These are phyloP conservation scores for Helogale parvula DNA, from an alignment of 2,113 vertebrate genomes.

Conservation along the genomic window DNA sequence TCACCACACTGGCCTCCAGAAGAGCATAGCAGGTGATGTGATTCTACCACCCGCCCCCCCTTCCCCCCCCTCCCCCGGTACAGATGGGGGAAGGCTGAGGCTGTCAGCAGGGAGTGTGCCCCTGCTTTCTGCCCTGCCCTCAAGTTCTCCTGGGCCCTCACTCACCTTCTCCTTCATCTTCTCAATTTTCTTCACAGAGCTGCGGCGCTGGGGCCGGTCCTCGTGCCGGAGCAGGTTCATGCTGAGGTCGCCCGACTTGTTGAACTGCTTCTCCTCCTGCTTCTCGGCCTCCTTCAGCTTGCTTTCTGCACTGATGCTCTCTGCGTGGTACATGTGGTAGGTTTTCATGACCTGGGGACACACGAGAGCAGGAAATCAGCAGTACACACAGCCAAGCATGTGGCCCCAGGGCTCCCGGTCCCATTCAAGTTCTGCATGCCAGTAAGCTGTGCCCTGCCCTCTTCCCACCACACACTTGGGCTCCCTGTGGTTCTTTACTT, in stretches of 20 bases:
- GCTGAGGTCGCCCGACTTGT: conserved; percentile 93
- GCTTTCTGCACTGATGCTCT: conserved; percentile 96
- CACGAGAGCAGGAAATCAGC: background rate
- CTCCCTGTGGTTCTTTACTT: background rate
- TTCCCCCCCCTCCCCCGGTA: accelerated
- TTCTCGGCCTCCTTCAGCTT: conserved; percentile 99
- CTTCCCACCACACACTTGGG: background rate
- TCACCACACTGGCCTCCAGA: background rate
- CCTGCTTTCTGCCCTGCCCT: too few relatives aligned
- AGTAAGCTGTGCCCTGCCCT: background rate
- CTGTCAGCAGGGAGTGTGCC: background rate
- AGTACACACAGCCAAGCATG: accelerated
- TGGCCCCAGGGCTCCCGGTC: accelerated
- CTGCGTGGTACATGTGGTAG: conserved; percentile 98
- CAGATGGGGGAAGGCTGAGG: accelerated
- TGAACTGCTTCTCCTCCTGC: conserved; percentile 98
- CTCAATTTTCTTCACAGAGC: conserved; percentile 97
- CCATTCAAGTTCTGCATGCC: background rate
- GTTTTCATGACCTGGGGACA: conserved; percentile 97
- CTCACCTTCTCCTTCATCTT: conserved; percentile 93
- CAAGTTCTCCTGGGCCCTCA: background rate
- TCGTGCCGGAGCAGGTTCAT: conserved; percentile 93
- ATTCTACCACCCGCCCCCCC: accelerated
- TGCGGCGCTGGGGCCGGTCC: conserved; percentile 95
- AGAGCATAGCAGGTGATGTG: too few relatives aligned